phyloP scores from a whole-genome alignment of 2,797 vertebrate species.

The Dromococcyx pavoninus region DNA sequence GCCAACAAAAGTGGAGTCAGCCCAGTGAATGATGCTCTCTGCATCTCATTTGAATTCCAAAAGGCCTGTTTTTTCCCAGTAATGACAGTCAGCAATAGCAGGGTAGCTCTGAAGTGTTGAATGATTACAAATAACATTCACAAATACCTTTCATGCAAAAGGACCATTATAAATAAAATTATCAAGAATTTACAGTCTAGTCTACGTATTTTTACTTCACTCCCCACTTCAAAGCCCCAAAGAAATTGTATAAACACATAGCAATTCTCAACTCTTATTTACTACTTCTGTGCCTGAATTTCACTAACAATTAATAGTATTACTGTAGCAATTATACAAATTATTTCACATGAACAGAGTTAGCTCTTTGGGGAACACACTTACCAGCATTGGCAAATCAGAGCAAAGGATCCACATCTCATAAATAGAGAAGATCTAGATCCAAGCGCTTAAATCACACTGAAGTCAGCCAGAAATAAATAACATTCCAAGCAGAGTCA shows the following conservation, averaged over 20 bases:
- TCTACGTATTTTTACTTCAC: not conserved
- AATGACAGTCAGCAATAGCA: not conserved
- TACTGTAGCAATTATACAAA: not conserved
- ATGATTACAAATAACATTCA: not conserved
- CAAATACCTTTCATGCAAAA: not conserved
- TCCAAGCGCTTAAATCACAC: not conserved
- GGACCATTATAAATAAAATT: not conserved
- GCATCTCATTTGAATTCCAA: slow-evolving; percentile 22
- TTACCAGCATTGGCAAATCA: not conserved
- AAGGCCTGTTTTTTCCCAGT: not conserved
- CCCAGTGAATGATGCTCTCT: not conserved
- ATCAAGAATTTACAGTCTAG: not conserved
- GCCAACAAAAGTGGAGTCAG: slow-evolving; percentile 3
- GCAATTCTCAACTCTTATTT: not conserved
- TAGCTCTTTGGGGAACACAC: not conserved
- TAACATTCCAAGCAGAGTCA: not conserved
- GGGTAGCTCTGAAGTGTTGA: slow-evolving; percentile 12
- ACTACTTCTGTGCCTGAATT: not conserved
- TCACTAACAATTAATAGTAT: not conserved
- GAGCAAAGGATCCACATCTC: not conserved
- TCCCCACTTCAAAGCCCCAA: not conserved
- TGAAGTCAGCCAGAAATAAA: not conserved
- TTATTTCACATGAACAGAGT: not conserved
- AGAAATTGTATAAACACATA: not conserved
- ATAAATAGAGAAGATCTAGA: not conserved